Base-by-base conservation (phyloP, 2,113 vertebrate genomes). In the Syrmaticus mikado region DNA sequence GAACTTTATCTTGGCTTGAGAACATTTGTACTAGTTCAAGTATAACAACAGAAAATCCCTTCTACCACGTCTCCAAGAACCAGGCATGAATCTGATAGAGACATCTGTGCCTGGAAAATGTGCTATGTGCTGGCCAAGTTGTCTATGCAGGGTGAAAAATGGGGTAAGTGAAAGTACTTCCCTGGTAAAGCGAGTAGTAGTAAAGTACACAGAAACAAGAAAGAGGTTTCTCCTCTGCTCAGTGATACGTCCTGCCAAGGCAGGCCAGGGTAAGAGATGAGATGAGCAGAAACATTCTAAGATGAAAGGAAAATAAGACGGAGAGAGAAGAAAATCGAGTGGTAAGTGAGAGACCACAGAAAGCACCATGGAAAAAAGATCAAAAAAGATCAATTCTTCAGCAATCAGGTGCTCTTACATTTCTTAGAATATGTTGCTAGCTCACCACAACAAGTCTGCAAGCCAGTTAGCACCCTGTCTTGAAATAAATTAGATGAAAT, bases 31-130 rank as follows among this genome's bases (percentile, higher is more conserved):
- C 70, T 77, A 67, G 45, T 22, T 91, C 41, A 88, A 91, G 43
- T 50, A 71, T 10, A 82, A 72, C 12, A 64, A 64, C 61, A 73
- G 75, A 87, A 55, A 40, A 36, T 18, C 64, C 34, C 38, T 89
- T 89, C 48, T 58, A 85, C 83, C 32, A 71, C 3, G 0, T 83
- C 41, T 74, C 80, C 27, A 50, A 85, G 85, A 95, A 64, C n/a
- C 25, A 93, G 80, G 68, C 76, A 72, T 57, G 68, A 74, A 88
- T 85, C 65, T 0, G 65, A 83, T 27, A 80, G 50, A 87, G 85
- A 90, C 80, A 93, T 83, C 76, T 88, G 82, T 92, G 88, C 66
- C 72, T 96, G 88, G 90, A 95, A 96, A 95, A 90, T 38, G 68
- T 64, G 79, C 85, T 77, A 11, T 1, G 5, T 58, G 73, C 82